Percentiles rank a stretch among this genome's conserved stretches.
phyloP scores from a whole-genome alignment of 2,888 invertebrate species.

The Trisateles emortualis region DNA sequence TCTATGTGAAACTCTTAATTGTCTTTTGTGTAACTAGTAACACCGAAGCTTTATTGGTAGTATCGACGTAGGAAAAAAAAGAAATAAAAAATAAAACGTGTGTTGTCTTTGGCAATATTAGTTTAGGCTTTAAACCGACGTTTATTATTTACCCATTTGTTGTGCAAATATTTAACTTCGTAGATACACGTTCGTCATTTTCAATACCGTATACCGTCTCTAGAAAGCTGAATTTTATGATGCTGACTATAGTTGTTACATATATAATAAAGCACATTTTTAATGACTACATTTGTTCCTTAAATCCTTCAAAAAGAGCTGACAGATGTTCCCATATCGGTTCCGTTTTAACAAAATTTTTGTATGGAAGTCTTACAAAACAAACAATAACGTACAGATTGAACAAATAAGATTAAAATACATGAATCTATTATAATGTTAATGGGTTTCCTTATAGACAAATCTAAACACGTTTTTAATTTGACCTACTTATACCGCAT shows the following conservation, averaged over 20 bases:
- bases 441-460: constrained; percentile 5
- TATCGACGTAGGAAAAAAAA: constrained; percentile 1
- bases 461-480: constrained; percentile 19
- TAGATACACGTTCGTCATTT: constrained; percentile 57
- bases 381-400: neutral
- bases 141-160: constrained; percentile 73
- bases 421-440: constrained; percentile 1
- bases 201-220: constrained; percentile 60
- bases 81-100: constrained; percentile 43
- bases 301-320: no score
- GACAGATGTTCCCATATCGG: no score
- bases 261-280: neutral
- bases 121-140: constrained; percentile 57
- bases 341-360: neutral
- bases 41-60: neutral
- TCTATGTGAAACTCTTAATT: no score
- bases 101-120: constrained; percentile 65
- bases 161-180: constrained; percentile 67
- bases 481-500: constrained; percentile 37
- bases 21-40: no score
- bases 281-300: no score
- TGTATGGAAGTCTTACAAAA: neutral
- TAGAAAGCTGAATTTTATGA: constrained; percentile 51
- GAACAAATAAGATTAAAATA: constrained; percentile 2
- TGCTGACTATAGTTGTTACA: neutral